Percentiles rank a stretch among this genome's conserved stretches.
Conservation (phyloP, 2,888 invertebrate species). For the Lepeophtheirus nordmannii region DNA sequence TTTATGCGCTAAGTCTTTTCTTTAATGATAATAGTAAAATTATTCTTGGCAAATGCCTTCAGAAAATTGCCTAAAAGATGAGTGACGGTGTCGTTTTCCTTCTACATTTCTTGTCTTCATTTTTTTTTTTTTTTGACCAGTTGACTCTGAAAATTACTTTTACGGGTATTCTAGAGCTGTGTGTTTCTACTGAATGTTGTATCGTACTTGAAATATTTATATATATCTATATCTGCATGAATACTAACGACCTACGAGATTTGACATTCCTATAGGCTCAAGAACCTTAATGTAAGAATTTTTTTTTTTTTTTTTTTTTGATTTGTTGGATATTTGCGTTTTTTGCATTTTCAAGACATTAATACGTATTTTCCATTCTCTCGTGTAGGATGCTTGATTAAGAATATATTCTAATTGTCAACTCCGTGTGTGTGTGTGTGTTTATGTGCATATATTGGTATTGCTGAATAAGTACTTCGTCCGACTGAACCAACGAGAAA, state of each 20-base stretch:
- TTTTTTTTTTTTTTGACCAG: too few relatives aligned
- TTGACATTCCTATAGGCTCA: slow-evolving; percentile 1
- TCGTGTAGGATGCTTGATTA: not conserved
- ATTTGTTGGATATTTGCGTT: too few relatives aligned
- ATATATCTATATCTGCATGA: not conserved
- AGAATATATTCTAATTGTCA: not conserved
- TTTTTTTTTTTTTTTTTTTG: not conserved
- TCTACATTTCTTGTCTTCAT: too few relatives aligned
- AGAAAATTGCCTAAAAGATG: too few relatives aligned
- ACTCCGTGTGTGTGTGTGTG: not conserved
- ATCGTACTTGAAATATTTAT: not conserved
- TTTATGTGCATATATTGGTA: not conserved
- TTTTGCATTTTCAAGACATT: not conserved
- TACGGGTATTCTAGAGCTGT: too few relatives aligned
- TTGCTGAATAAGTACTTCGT: not conserved
- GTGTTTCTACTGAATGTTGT: too few relatives aligned
- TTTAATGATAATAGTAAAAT: too few relatives aligned
- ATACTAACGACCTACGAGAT: not conserved
- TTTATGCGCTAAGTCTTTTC: too few relatives aligned
- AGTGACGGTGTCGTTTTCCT: too few relatives aligned
- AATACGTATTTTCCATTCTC: not conserved
- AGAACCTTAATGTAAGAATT: not conserved
- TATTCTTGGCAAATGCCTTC: too few relatives aligned
- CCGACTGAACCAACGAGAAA: not conserved
- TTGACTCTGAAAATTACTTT: too few relatives aligned